phyloP scores from a whole-genome alignment of 2,797 vertebrate species.

The Helicolenus hilgendorfi region DNA sequence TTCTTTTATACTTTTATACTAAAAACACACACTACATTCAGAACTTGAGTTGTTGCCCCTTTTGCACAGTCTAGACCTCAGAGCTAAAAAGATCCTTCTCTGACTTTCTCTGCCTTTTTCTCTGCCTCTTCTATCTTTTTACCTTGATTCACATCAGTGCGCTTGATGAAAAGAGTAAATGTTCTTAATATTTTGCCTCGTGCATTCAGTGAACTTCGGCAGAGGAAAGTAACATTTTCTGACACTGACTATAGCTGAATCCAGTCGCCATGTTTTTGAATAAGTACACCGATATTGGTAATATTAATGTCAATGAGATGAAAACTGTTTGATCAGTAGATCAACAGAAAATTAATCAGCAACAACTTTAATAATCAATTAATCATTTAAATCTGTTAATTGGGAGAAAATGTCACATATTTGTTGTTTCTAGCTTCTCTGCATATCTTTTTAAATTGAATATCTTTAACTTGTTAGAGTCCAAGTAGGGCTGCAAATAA shows the following conservation, averaged over 20 bases:
- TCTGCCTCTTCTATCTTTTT: too few species aligned
- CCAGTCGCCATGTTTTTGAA: not conserved
- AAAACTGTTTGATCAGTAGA: not conserved
- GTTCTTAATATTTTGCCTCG: not conserved
- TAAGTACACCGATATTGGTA: not conserved
- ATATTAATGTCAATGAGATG: not conserved
- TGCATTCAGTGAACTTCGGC: not conserved
- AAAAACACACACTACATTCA: not conserved
- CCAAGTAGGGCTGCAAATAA: too few species aligned
- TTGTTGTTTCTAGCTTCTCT: not conserved
- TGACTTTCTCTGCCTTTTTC: not conserved
- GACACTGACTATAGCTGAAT: not conserved
- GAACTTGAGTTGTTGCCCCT: not conserved
- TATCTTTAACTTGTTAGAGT: not conserved
- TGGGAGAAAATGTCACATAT: not conserved
- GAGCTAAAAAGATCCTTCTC: not conserved
- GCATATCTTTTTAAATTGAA: not conserved
- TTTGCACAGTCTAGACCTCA: not conserved
- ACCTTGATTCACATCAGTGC: not conserved
- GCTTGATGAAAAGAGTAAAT: not conserved
- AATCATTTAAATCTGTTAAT: too few species aligned
- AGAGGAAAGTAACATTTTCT: not conserved
- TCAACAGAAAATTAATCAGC: not conserved
- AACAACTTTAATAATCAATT: too few species aligned
- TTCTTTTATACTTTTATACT: not conserved